Evolutionary conservation across 2,888 invertebrate genomes (phyloP), one percentile per base, ranked within the genome.

Genomic region (Lingula anatina): DNA sequence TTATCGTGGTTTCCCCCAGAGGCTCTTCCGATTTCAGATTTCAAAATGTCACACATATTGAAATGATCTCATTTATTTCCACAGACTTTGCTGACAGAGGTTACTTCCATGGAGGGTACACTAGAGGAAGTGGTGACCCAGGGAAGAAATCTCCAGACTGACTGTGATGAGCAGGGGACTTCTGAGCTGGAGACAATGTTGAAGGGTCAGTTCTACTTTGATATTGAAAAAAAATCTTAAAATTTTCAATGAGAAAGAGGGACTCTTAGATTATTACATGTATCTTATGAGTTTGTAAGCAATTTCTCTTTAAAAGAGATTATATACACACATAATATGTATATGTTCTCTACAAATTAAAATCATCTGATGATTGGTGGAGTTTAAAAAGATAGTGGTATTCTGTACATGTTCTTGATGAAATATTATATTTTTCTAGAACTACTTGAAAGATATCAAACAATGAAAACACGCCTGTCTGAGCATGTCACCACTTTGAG

Each of bases 401-500:
- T n/a, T n/a, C n/a, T n/a, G n/a, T n/a, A n/a, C n/a, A n/a, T n/a
- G n/a, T n/a, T n/a, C n/a, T n/a, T n/a, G n/a, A n/a, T 31, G 31
- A 31, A 31, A 12, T 31, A 15, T 31, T 12, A 12, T 31, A 9
- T 31, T 31, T 31, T 15, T 12, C 15, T 31, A 31, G 31, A 31
- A 31, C 44, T 91, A 0, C 85, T 83, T 57, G 84, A 83, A 40
- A 86, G 87, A 56, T 87, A 88, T 67, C 84, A 86, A 18, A 81
- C 82, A 20, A 79, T 91, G 35, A 86, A 86, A 75, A 84, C 84
- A 49, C 86, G 88, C 66, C 84, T 87, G 26, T 83, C 83, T 46
- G 85, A 86, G 48, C 88, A 88, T 64, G 82, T 87, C 54, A 82
- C 84, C 51, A 83, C 85, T 1, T 76, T 92, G 25, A 83, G 82